Evolutionary conservation across 2,888 invertebrate genomes (phyloP), one percentile per base, ranked within the genome.

Genomic region (Mesochorus sp.): DNA sequence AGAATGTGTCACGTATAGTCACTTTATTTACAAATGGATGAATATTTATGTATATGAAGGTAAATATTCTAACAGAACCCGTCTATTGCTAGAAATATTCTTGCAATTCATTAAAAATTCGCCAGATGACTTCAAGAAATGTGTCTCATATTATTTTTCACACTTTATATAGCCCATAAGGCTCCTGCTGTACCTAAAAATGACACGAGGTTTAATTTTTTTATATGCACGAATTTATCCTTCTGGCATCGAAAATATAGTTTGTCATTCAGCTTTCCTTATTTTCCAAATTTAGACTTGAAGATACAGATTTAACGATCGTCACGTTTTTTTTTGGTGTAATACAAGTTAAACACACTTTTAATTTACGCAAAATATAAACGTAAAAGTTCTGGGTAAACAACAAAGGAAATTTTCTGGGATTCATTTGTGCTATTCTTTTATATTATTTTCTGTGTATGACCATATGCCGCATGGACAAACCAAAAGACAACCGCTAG

Each of bases 401-500:
- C 44, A 28, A 61, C 66, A 21, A 53, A 61, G 74, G 37, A 17
- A 34, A 51, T 24, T 12, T 47, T 31, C 67, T 44, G 24, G 28
- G 42, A 39, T 66, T 17, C 28, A 17, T 12, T 24, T 28, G 42
- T 31, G 42, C 34, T 66, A 57, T 66, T 67, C 39, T 49, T 55
- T 62, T 24, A 21, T 57, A 57, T 57, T 55, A 47, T 55, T 66
- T 28, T 10, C 53, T 6, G 55, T 17, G 61, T 44, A 53, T 6
- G 47, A 14, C 28, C 53, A 37, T n/a, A n/a, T 55, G 42, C 53
- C 31, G 42, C 66, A 61, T 53, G 26, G 53, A 57, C 53, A 55
- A 77, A 73, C 55, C 73, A 73, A 42, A 57, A 77, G 77, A 77
- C 77, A 68, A 77, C 77, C 68, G 14, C 77, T 73, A 64, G 72